Evolutionary conservation across 2,888 invertebrate species (phyloP).

Genomic region (Blastobasis adustella): DNA sequence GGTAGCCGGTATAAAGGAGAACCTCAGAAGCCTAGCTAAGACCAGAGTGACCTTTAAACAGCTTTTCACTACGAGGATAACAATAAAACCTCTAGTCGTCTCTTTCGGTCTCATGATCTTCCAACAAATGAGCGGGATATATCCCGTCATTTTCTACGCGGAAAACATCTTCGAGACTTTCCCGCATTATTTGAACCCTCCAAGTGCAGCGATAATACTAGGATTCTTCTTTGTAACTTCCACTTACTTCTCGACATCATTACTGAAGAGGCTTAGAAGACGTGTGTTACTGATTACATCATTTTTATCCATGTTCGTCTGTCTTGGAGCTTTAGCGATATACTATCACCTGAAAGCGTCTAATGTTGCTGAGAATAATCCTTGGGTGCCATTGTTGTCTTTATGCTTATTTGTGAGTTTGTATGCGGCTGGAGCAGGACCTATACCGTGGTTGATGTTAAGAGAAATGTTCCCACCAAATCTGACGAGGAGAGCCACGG

Average conservation of each 20-base stretch:
- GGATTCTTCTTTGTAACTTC: constrained; percentile 76
- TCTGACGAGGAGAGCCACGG: constrained; percentile 77
- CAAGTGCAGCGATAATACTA: constrained; percentile 73
- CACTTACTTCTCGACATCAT: constrained; percentile 70
- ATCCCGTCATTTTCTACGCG: constrained; percentile 75
- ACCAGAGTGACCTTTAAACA: constrained; percentile 63
- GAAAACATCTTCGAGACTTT: constrained; percentile 71
- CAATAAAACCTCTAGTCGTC: constrained; percentile 61
- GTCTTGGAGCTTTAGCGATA: constrained; percentile 62
- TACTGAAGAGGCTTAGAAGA: constrained; percentile 77
- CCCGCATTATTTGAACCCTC: constrained; percentile 44
- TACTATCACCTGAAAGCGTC: constrained; percentile 59
- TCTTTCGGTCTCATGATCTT: constrained; percentile 78
- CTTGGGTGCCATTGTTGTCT: constrained; percentile 74
- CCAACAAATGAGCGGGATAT: constrained; percentile 78
- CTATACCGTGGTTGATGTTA: constrained; percentile 82
- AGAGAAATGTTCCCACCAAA: constrained; percentile 80
- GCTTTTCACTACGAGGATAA: constrained; percentile 51
- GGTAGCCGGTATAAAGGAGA: constrained; percentile 61
- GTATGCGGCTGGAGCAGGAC: constrained; percentile 80
- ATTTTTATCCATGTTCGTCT: constrained; percentile 71
- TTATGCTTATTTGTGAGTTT: constrained; percentile 73
- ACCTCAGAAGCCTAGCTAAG: constrained; percentile 53
- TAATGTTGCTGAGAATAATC: constrained; percentile 24
- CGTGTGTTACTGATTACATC: constrained; percentile 77